A percentile compares a stretch with the other conserved stretches of the same genome.
These are phyloP conservation scores for Andrena hattorfiana DNA, from an alignment of 2,888 invertebrate genomes.

Conservation along the genomic window DNA sequence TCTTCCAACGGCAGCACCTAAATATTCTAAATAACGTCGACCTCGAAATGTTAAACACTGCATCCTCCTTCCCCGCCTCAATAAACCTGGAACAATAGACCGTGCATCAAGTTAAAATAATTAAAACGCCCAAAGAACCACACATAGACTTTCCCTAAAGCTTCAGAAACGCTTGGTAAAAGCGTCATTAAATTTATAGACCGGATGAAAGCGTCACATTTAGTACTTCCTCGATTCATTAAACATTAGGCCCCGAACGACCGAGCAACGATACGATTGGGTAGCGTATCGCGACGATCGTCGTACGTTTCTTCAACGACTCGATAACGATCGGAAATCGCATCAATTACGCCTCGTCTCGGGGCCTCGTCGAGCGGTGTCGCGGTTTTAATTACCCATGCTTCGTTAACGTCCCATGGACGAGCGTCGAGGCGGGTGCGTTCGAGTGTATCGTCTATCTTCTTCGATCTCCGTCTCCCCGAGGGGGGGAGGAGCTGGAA, in stretches of 20 bases:
- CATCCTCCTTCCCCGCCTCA: too few species aligned
- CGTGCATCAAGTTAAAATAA: not conserved
- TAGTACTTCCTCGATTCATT: not conserved
- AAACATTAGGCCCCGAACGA: not conserved
- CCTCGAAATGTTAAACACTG: too few species aligned
- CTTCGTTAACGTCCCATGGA: not conserved
- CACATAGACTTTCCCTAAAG: too few species aligned
- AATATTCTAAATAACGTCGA: too few species aligned
- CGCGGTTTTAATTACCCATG: slow-evolving; percentile 24
- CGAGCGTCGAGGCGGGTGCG: slow-evolving; percentile 6
- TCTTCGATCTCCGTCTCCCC: not conserved
- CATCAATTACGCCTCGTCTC: slow-evolving; percentile 22
- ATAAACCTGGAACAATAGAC: too few species aligned
- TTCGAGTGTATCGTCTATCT: slow-evolving; percentile 1
- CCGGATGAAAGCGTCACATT: slow-evolving; percentile 1
- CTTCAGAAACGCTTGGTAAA: not conserved
- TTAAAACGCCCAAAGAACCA: not conserved
- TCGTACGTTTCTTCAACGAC: not conserved
- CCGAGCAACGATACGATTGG: not conserved
- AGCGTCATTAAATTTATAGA: not conserved
- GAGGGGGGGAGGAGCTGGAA: not conserved
- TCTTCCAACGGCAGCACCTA: too few species aligned
- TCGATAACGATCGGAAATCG: slow-evolving; percentile 31
- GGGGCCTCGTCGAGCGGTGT: not conserved
- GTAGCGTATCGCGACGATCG: not conserved